Conservation (phyloP, 1,140 invertebrate species). For the Drosophila pachea region DNA sequence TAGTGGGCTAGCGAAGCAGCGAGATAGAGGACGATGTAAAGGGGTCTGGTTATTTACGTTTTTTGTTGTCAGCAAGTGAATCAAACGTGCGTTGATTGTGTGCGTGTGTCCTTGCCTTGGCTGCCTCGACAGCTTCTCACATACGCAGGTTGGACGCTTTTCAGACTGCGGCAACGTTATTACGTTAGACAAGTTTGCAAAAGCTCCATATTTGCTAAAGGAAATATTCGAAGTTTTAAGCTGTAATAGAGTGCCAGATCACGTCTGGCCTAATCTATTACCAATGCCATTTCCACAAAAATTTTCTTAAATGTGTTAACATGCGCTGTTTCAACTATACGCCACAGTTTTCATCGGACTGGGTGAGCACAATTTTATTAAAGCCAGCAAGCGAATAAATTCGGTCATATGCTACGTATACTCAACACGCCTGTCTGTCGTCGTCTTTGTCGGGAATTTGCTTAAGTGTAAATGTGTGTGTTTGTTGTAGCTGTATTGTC, state of each 20-base stretch:
- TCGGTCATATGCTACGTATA: conserved; percentile 31
- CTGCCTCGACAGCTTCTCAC: neutral
- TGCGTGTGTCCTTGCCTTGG: conserved; percentile 18
- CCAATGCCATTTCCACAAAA: conserved; percentile 8
- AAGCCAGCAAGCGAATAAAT: conserved; percentile 27
- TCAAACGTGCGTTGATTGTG: neutral
- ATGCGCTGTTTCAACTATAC: conserved; percentile 28
- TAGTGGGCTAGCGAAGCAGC: neutral
- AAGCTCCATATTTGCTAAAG: too few relatives aligned
- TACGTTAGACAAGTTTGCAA: too few relatives aligned
- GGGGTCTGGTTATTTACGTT: conserved; percentile 22
- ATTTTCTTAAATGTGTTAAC: conserved; percentile 22
- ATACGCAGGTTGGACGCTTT: neutral
- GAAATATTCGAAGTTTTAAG: conserved; percentile 5
- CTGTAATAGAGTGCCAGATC: conserved; percentile 25
- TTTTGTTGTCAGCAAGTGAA: conserved; percentile 18
- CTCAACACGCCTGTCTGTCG: conserved; percentile 19
- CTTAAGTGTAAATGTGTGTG: conserved; percentile 5
- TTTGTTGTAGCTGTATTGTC: conserved; percentile 29
- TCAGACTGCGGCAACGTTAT: too few relatives aligned
- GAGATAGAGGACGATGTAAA: neutral
- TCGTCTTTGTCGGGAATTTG: neutral
- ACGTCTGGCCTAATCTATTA: neutral
- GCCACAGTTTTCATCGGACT: conserved; percentile 21
- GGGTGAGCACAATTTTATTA: conserved; percentile 45